Evolutionary conservation across 2,113 vertebrate species (phyloP).

Genomic region (Clupea harengus): DNA sequence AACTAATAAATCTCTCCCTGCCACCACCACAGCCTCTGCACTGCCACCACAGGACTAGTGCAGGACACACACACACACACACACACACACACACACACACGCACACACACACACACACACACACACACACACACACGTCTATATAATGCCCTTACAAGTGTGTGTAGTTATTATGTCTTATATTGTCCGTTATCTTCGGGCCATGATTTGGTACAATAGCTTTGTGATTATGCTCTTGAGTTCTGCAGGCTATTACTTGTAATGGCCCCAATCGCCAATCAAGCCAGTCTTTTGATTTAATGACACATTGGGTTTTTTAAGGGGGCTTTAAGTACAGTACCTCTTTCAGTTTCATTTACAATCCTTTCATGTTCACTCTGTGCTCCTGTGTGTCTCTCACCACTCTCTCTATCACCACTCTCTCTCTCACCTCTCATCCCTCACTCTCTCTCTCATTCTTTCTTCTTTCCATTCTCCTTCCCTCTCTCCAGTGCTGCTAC

Average conservation of each 20-base stretch:
- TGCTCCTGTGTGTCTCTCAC: background rate
- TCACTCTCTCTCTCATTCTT: background rate
- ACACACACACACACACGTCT: background rate
- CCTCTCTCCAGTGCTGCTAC: no score
- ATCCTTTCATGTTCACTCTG: background rate
- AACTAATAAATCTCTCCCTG: no score
- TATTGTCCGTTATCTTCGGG: background rate
- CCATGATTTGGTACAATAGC: background rate
- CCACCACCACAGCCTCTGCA: no score
- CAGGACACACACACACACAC: background rate
- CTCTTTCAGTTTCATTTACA: background rate
- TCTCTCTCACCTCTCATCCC: background rate
- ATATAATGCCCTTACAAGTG: no score
- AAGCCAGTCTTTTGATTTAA: background rate
- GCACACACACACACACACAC: background rate
- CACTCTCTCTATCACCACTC: background rate
- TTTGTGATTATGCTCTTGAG: background rate
- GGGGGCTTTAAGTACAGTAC: background rate
- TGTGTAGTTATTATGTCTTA: background rate
- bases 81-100: background rate
- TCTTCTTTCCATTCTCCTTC: background rate
- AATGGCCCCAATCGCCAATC: slow-evolving; percentile 4
- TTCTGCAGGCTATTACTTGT: background rate
- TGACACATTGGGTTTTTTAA: background rate
- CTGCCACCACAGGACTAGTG: no score